Conservation (phyloP, 2,113 vertebrate species). For the Strix uralensis region DNA sequence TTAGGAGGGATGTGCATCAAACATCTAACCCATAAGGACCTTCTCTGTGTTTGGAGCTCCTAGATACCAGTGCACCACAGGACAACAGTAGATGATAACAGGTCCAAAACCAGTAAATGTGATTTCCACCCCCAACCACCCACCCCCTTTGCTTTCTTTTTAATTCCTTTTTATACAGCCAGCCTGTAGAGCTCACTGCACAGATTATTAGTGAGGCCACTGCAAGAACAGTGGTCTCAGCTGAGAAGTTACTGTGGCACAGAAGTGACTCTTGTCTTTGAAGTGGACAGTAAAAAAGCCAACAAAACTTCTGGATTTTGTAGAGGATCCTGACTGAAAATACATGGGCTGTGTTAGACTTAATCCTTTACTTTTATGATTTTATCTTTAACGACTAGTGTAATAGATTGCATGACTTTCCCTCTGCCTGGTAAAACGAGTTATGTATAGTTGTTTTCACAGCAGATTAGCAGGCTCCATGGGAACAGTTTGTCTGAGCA, state of each 20-base stretch:
- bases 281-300: background rate
- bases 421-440: background rate
- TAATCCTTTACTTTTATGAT: background rate
- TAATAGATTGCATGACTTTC: background rate
- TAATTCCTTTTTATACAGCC: background rate
- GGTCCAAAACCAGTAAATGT: background rate
- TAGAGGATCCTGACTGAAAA: background rate
- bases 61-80: background rate
- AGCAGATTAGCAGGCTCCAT: background rate
- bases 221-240: background rate
- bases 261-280: background rate
- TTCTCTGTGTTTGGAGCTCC: background rate
- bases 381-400: background rate
- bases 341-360: background rate
- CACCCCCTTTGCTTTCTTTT: background rate
- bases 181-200: background rate
- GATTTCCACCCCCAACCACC: fast-evolving
- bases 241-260: background rate
- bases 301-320: background rate
- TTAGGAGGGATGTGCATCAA: background rate
- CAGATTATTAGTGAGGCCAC: background rate
- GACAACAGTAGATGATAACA: background rate
- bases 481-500: background rate
- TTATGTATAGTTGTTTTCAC: background rate
- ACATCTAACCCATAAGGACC: background rate